Evolutionary conservation across 2,113 vertebrate species (phyloP).

Genomic region (Gambusia holbrooki): DNA sequence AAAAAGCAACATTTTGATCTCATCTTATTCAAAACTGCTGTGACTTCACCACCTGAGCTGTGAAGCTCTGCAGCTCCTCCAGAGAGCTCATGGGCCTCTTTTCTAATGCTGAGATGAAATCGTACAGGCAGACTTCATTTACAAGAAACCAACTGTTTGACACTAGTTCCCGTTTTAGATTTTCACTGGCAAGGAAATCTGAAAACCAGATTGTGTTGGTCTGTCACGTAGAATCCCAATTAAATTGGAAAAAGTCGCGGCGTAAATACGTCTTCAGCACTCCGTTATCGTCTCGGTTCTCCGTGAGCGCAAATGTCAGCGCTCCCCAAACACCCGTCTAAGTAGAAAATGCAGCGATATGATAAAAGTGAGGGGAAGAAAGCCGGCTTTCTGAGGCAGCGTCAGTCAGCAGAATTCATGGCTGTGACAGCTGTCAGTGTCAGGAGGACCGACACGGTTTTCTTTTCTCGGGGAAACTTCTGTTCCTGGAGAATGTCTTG

Average conservation of each 20-base stretch:
- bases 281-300: too few relatives aligned
- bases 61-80: background rate
- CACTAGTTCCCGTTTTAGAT: background rate
- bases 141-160: background rate
- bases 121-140: background rate
- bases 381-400: slow-evolving; percentile 3
- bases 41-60: background rate
- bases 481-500: slow-evolving; percentile 41
- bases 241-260: too few relatives aligned
- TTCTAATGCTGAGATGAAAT: background rate
- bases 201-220: background rate
- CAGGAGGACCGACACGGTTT: slow-evolving; percentile 16
- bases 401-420: slow-evolving; percentile 13
- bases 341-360: background rate
- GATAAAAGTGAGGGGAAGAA: background rate
- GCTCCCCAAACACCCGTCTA: background rate
- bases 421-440: slow-evolving; percentile 53
- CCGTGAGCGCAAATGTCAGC: background rate
- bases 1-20: background rate
- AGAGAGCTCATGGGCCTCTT: background rate
- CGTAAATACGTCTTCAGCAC: too few relatives aligned
- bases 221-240: too few relatives aligned
- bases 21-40: too few relatives aligned
- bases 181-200: background rate
- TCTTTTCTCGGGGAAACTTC: slow-evolving; percentile 30